These are phyloP conservation scores for Aromia moschata DNA, from an alignment of 2,888 invertebrate genomes.

Conservation along the genomic window DNA sequence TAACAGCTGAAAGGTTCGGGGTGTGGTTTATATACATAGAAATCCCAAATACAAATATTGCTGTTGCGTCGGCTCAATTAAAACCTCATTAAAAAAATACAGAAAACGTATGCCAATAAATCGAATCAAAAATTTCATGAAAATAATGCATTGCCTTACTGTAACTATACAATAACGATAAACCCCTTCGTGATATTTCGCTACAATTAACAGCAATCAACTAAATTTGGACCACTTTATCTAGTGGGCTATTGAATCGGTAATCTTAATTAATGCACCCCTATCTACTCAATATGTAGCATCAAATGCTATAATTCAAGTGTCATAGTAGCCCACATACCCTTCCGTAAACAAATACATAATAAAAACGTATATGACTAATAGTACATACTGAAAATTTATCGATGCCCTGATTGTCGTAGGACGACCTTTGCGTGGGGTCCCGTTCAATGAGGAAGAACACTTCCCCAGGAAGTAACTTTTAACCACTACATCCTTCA, in stretches of 20 bases:
- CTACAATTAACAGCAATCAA: background rate
- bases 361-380: constrained; percentile 3
- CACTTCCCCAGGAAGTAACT: constrained; percentile 53
- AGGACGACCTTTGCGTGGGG: constrained; percentile 43
- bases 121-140: too few relatives aligned
- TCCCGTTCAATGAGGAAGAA: constrained; percentile 52
- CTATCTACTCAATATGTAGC: background rate
- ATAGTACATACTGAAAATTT: constrained; percentile 4
- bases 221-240: background rate
- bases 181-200: background rate
- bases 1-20: too few relatives aligned
- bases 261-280: constrained; percentile 4
- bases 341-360: background rate
- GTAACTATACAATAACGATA: background rate
- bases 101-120: too few relatives aligned
- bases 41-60: too few relatives aligned
- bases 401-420: constrained; percentile 22
- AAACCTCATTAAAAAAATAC: too few relatives aligned
- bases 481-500: constrained; percentile 53
- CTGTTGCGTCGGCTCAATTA: too few relatives aligned
- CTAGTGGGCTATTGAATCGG: background rate
- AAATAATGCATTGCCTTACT: too few relatives aligned
- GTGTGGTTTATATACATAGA: too few relatives aligned
- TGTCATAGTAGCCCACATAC: constrained; percentile 14
- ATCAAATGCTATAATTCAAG: background rate